Base-by-base conservation (phyloP, 2,113 vertebrate genomes). In the Epinephelus fuscoguttatus region DNA sequence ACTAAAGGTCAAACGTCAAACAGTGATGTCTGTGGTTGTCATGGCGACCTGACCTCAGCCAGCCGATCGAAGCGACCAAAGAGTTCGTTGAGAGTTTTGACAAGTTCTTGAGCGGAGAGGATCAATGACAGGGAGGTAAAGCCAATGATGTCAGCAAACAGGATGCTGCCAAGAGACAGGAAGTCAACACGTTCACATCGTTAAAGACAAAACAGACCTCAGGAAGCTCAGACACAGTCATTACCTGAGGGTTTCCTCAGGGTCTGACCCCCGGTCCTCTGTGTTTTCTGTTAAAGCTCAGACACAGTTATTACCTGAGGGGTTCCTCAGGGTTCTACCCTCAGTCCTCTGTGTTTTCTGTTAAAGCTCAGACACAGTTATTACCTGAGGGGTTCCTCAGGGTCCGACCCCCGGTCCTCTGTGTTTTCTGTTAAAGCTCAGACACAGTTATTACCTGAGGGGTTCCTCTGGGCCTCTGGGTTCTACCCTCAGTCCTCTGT, bases 11-110 rank as follows among this genome's bases (percentile, higher is more conserved):
- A 18, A 27, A 66, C 6, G 3, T 47, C 2, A 57, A 14, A 30
- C 13, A 19, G 5, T n/a, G 21, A n/a, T 37, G 2, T 10, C 0
- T 18, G 14, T 21, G n/a, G 64, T 49, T 71, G 52, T 25, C 21
- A 6, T 4, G 57, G 42, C 84, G 74, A 72, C 95, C 96, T 96
- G 90, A 98, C 97, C 75, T 98, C 97, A 52, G 97, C 97, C 76
- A 98, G 95, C 84, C 95, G 94, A 91, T 98, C 97, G 81, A 98
- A 98, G 94, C 96, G 95, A 50, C 97, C 97, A 70, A 98, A 98
- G 63, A 98, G 96, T 68, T 98, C 97, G 19, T 98, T 98, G 60
- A 98, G 94, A 84, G 97, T 98, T 86, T 96, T 95, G 45, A 98
- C 97, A 61, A 98, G 75, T 59, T 98, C 96, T 90, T 97, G 97